Evolutionary conservation across 1,140 invertebrate genomes (phyloP), one percentile per base, ranked within the genome.

Genomic region (Neodiprion lecontei): DNA sequence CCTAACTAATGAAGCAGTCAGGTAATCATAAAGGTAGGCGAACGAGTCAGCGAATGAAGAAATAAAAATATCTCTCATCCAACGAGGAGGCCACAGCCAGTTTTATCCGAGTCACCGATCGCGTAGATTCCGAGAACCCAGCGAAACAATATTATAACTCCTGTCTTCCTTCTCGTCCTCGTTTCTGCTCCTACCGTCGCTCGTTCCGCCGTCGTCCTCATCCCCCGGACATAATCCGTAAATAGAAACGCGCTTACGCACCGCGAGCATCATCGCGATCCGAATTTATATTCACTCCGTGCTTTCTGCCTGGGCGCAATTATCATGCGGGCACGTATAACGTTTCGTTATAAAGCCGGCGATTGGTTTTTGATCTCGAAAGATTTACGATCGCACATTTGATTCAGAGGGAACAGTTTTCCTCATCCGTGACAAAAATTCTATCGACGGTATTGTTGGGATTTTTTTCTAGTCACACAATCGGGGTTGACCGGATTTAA

Each of bases 101-200:
- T 77, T 86, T 87, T 87, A 87, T 87, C 85, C 85, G 78, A 82
- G 76, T 79, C 78, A 85, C 85, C 85, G 85, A 87, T 87, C 85
- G 82, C 81, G 83, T 86, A 85, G 83, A 88, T 89, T 88, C 87
- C 83, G 69, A 86, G 86, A 89, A 89, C 76, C 72, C 74, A 72
- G 79, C 81, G 83, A 84, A 88, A 88, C 85, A 88, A 88, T 89
- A 88, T 88, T 87, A 88, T 89, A 89, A 89, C 84, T 89, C 84
- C 82, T 86, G 77, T 76, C 80, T 61, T 61, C 53, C 53, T 61
- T 61, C 53, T 14, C 53, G 53, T 61, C n/a, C 53, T 12, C n/a
- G 11, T 61, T 61, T 61, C 53, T 61, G 53, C 8, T 61, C 53
- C 53, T 61, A 61, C n/a, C 28, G 28, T 40, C 28, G 28, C 28